Percentiles rank a stretch among this genome's conserved stretches.
These are phyloP conservation scores for Orthonychiurus folsomi DNA, from an alignment of 2,888 invertebrate genomes.

Conservation along the genomic window DNA sequence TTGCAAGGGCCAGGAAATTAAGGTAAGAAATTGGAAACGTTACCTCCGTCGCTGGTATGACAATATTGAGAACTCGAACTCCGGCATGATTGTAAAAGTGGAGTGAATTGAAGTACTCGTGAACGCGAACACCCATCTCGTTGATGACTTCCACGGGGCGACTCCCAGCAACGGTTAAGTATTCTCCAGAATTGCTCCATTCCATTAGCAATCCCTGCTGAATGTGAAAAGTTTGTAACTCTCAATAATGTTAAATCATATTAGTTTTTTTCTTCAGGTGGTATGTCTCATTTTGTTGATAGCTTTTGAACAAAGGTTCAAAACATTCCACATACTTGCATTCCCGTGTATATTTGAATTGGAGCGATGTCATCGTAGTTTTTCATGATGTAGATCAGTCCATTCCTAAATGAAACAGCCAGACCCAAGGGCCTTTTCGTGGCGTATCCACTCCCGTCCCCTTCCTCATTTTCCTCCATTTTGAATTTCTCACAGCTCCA, in stretches of 20 bases:
- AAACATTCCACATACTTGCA: constrained; percentile 30
- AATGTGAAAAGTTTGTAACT: constrained; percentile 45
- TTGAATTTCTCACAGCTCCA: constrained; percentile 98
- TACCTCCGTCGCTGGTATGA: constrained; percentile 68
- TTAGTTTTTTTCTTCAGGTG: too few relatives aligned
- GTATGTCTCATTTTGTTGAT: too few relatives aligned
- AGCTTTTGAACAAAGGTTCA: background rate
- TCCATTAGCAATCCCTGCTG: constrained; percentile 73
- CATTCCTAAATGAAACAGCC: constrained; percentile 59
- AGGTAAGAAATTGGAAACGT: too few relatives aligned
- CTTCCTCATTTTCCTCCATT: constrained; percentile 86
- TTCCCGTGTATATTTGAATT: constrained; percentile 67
- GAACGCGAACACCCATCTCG: constrained; percentile 35
- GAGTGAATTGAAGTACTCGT: constrained; percentile 66
- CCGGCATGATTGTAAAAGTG: constrained; percentile 87
- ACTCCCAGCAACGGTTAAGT: constrained; percentile 78
- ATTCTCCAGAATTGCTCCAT: constrained; percentile 90
- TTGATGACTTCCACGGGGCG: constrained; percentile 40
- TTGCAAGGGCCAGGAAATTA: too few relatives aligned
- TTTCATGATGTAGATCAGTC: constrained; percentile 77
- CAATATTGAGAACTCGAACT: constrained; percentile 65
- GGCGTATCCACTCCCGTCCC: constrained; percentile 8
- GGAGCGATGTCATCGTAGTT: constrained; percentile 92
- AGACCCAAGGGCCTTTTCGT: constrained; percentile 34
- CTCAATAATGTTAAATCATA: background rate